Conservation (phyloP, 2,113 vertebrate genomes). For the Sitta europaea region DNA sequence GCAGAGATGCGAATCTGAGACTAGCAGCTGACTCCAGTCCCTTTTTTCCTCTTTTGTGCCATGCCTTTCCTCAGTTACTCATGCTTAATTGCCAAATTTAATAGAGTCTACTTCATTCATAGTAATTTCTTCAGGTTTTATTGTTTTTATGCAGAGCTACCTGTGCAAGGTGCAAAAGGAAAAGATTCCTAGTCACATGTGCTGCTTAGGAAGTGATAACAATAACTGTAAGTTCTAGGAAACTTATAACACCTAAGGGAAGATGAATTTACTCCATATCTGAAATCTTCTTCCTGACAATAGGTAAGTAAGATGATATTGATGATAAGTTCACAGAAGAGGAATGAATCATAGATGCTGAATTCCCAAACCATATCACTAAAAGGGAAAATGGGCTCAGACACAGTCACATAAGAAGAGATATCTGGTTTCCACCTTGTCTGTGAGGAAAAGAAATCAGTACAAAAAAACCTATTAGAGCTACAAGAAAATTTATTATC, state of each 20-base stretch:
- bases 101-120: not conserved
- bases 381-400: not conserved
- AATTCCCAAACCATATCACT: not conserved
- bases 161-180: not conserved
- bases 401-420: not conserved
- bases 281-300: accelerated
- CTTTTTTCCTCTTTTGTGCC: accelerated
- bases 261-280: not conserved
- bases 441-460: not conserved
- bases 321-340: not conserved
- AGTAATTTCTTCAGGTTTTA: not conserved
- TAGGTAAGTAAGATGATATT: not conserved
- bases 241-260: not conserved
- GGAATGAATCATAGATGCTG: not conserved
- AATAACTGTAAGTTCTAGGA: not conserved
- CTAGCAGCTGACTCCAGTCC: not conserved
- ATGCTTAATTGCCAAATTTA: not conserved
- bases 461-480: not conserved
- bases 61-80: not conserved
- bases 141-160: not conserved
- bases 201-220: not conserved
- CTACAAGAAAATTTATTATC: not conserved
- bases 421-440: not conserved
- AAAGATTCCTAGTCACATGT: not conserved
- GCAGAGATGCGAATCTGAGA: not conserved